These are phyloP conservation scores for Manacus vitellinus DNA, from an alignment of 2,113 vertebrate species.

Conservation along the genomic window DNA sequence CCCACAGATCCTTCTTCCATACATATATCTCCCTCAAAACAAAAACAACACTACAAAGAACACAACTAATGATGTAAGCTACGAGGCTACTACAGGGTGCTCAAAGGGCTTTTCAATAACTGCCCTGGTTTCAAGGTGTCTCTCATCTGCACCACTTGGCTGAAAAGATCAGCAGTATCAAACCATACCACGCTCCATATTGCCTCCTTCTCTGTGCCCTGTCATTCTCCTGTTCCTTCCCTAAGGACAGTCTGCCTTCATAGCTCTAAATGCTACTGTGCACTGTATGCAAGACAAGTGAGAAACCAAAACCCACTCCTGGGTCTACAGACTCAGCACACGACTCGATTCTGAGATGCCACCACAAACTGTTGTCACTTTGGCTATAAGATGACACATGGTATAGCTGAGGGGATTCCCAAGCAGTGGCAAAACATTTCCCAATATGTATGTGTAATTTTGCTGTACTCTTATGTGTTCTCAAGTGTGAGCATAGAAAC, in stretches of 20 bases:
- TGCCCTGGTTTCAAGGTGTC: not conserved
- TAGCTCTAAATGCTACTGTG: not conserved
- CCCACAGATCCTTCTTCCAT: not conserved
- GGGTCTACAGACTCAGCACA: not conserved
- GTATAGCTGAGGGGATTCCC: not conserved
- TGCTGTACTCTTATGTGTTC: not conserved
- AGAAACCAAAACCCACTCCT: not conserved
- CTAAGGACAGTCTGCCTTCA: not conserved
- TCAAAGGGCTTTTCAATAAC: not conserved
- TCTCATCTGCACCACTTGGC: not conserved
- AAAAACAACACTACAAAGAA: not conserved
- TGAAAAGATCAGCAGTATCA: not conserved
- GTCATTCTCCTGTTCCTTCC: not conserved
- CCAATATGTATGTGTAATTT: not conserved
- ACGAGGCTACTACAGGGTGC: not conserved
- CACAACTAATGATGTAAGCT: not conserved
- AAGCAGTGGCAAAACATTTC: not conserved
- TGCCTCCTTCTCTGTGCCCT: not conserved
- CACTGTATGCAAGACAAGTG: not conserved
- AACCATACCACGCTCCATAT: not conserved
- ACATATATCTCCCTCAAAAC: not conserved
- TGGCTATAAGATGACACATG: not conserved
- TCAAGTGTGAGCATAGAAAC: rapidly evolving
- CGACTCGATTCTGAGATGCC: rapidly evolving
- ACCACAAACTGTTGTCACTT: not conserved